Evolutionary conservation across 2,888 invertebrate genomes (phyloP).

Genomic region (Mimumesa dahlbomi): DNA sequence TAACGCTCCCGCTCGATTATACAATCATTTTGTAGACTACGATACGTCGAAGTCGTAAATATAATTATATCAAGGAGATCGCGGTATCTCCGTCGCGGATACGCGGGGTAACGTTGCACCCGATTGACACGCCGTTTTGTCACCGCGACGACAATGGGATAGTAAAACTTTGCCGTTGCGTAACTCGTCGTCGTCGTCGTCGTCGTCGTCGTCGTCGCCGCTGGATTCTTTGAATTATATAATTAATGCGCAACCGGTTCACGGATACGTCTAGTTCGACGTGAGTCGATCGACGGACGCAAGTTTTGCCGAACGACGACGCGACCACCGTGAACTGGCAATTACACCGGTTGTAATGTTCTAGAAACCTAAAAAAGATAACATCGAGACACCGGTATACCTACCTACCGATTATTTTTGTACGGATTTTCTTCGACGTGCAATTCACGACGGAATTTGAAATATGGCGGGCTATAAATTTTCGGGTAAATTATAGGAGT

Average conservation of each 20-base stretch:
- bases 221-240: conserved; percentile 44
- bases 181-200: too few species aligned
- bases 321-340: background rate
- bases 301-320: background rate
- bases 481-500: too few species aligned
- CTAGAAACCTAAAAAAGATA: too few species aligned
- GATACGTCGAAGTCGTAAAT: conserved; percentile 35
- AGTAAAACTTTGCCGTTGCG: conserved; percentile 39
- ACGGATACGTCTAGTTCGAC: conserved; percentile 44
- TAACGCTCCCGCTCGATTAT: conserved; percentile 14
- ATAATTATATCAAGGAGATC: conserved; percentile 40
- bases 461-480: too few species aligned
- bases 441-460: too few species aligned
- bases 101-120: conserved; percentile 22
- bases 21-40: conserved; percentile 16
- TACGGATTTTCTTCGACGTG: too few species aligned
- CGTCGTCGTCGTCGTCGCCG: too few species aligned
- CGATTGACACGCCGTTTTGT: conserved; percentile 34
- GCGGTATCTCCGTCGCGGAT: conserved; percentile 21
- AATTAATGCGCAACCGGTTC: conserved; percentile 49
- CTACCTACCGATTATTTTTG: too few species aligned
- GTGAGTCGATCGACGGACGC: conserved; percentile 35
- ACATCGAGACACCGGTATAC: too few species aligned
- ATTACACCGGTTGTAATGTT: too few species aligned
- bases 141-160: conserved; percentile 50